Evolutionary conservation across 2,888 invertebrate genomes (phyloP).

Genomic region (Heteromyza rotundicornis): DNA sequence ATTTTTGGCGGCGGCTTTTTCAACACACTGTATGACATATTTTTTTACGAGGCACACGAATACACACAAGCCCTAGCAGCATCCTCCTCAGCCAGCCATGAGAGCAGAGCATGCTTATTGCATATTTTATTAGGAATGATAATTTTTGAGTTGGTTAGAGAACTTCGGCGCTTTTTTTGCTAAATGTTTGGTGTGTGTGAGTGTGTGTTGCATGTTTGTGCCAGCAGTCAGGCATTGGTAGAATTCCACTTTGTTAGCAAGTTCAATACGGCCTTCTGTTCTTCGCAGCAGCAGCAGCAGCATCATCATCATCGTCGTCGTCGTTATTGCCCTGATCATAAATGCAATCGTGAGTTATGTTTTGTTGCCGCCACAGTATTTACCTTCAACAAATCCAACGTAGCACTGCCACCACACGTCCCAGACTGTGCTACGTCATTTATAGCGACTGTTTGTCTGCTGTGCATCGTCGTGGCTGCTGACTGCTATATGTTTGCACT

Average conservation of each 20-base stretch:
- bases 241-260: no score
- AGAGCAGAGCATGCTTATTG: slow-evolving; percentile 26
- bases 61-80: not conserved
- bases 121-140: slow-evolving; percentile 35
- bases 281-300: no score
- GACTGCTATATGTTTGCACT: not conserved
- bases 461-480: slow-evolving; percentile 19
- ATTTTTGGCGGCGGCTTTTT: slow-evolving; percentile 61
- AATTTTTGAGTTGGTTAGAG: no score
- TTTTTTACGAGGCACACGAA: slow-evolving; percentile 25
- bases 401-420: slow-evolving; percentile 16
- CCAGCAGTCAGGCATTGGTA: no score
- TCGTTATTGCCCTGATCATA: slow-evolving; percentile 21
- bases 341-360: slow-evolving; percentile 37
- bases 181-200: no score
- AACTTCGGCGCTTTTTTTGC: not conserved
- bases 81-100: slow-evolving; percentile 13
- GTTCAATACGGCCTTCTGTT: no score
- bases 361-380: slow-evolving; percentile 15
- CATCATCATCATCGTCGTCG: no score
- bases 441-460: slow-evolving; percentile 41
- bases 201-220: no score
- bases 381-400: slow-evolving; percentile 14
- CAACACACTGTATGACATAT: slow-evolving; percentile 59
- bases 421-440: slow-evolving; percentile 27